These are phyloP conservation scores for Drosophila mayaguana DNA, from an alignment of 2,888 invertebrate species.

Conservation along the genomic window DNA sequence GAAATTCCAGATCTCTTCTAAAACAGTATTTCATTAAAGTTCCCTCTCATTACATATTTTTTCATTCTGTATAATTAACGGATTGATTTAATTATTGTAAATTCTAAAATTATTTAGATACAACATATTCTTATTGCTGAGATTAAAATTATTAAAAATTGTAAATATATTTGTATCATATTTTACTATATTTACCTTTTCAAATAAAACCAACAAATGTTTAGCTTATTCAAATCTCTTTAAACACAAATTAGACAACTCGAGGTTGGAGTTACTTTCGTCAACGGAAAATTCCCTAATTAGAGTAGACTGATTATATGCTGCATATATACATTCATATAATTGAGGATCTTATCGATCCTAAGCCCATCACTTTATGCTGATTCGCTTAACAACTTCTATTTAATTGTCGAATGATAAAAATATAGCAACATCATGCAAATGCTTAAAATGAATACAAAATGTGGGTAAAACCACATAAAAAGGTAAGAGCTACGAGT, in stretches of 20 bases:
- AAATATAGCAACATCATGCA: not conserved
- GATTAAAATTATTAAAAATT: no score
- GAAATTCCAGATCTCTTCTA: not conserved
- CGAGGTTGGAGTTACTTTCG: not conserved
- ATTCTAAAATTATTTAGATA: no score
- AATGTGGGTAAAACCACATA: slow-evolving; percentile 25
- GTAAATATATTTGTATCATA: no score
- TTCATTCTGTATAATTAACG: not conserved
- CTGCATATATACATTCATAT: not conserved
- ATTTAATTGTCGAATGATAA: not conserved
- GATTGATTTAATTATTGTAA: no score
- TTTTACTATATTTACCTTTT: not conserved
- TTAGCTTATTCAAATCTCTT: not conserved
- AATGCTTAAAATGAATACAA: slow-evolving; percentile 17
- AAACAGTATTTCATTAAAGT: not conserved
- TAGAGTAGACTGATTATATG: not conserved
- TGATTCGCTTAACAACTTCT: not conserved
- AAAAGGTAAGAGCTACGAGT: not conserved
- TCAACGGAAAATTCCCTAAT: not conserved
- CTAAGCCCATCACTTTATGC: no score
- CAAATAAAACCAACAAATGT: not conserved
- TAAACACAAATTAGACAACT: not conserved
- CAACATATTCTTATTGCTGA: no score
- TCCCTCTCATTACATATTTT: no score
- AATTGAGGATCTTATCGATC: no score